Evolutionary conservation across 2,888 invertebrate species (phyloP).

Genomic region (Palloptera scutellata): DNA sequence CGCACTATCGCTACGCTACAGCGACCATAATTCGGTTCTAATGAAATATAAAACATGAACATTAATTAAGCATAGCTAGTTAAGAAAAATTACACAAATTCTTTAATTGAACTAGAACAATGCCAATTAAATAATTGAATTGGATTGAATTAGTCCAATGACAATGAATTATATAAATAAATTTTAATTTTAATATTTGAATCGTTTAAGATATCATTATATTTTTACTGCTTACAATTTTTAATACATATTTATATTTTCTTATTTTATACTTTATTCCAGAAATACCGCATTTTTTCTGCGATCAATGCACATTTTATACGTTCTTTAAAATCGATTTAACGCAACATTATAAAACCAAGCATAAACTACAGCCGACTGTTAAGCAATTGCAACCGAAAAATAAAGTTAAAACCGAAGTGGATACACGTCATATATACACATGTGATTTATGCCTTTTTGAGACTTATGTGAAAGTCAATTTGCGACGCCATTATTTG

Average conservation of each 20-base stretch:
- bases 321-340: constrained; percentile 54
- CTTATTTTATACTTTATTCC: constrained; percentile 6
- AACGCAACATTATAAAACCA: constrained; percentile 50
- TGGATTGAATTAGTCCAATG: too few relatives aligned
- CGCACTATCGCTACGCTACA: too few relatives aligned
- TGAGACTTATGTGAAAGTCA: constrained; percentile 43
- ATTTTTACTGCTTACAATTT: constrained; percentile 14
- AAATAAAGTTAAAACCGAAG: constrained; percentile 33
- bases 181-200: too few relatives aligned
- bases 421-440: constrained; percentile 36
- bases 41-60: too few relatives aligned
- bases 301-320: constrained; percentile 53
- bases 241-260: constrained; percentile 1
- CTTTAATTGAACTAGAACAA: too few relatives aligned
- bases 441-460: constrained; percentile 55
- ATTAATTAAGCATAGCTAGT: too few relatives aligned
- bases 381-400: constrained; percentile 43
- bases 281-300: constrained; percentile 58
- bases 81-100: too few relatives aligned
- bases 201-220: background rate
- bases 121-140: too few relatives aligned
- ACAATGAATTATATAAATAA: too few relatives aligned
- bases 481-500: constrained; percentile 49
- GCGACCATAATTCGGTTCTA: too few relatives aligned
- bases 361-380: constrained; percentile 46